Conservation (phyloP, 2,797 vertebrate genomes). For the Potorous gilbertii region DNA sequence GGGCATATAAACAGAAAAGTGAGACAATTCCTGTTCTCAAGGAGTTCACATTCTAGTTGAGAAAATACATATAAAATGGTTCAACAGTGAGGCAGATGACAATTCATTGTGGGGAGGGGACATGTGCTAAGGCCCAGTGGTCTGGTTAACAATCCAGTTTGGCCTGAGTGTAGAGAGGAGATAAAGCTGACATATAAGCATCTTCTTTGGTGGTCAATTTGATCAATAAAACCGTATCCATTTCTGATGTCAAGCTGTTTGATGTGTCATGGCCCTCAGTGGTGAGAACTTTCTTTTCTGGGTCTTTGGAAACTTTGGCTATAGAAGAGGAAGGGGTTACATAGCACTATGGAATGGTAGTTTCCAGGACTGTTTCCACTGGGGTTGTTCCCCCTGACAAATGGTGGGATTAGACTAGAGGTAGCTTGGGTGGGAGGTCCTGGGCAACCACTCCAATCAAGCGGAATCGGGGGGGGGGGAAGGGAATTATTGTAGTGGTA, state of each 20-base stretch:
- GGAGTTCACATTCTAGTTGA: neutral
- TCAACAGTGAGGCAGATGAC: neutral
- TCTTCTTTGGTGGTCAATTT: neutral
- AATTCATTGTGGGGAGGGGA: neutral
- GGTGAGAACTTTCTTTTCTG: neutral
- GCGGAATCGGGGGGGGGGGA: accelerated
- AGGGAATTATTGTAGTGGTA: neutral
- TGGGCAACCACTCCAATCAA: neutral
- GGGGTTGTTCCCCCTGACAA: neutral
- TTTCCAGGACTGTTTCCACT: neutral
- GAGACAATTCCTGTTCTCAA: neutral
- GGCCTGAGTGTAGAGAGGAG: neutral
- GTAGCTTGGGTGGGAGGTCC: neutral
- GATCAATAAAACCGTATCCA: neutral
- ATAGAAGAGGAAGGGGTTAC: neutral
- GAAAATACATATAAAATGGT: neutral
- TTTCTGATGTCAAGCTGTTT: neutral
- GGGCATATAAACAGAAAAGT: neutral
- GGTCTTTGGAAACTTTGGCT: neutral
- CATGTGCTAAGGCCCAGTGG: neutral
- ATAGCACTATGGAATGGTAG: neutral
- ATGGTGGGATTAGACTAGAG: neutral
- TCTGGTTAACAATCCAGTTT: neutral
- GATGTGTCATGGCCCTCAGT: neutral
- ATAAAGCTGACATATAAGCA: neutral